Evolutionary conservation across 2,797 vertebrate species (phyloP).

Genomic region (Dendrocincla tyrannina): DNA sequence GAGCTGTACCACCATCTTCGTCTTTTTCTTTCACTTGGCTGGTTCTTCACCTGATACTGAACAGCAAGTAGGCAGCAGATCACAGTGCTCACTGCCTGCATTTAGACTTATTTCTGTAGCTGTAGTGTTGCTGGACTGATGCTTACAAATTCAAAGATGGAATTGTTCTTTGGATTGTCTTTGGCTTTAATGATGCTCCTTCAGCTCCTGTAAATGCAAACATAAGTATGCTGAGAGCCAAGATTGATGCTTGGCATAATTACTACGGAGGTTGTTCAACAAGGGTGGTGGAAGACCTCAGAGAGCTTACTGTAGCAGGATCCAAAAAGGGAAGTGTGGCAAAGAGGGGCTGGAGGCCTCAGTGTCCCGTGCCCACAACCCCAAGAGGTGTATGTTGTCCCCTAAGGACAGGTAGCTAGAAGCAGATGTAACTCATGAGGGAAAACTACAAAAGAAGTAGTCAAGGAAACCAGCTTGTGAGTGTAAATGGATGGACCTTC

Average conservation of each 20-base stretch:
- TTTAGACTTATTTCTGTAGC: background rate
- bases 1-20: background rate
- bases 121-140: background rate
- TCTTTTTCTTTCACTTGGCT: background rate
- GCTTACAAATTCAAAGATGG: background rate
- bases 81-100: background rate
- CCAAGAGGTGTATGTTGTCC: background rate
- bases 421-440: background rate
- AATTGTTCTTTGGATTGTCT: background rate
- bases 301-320: background rate
- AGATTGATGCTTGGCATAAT: background rate
- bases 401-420: background rate
- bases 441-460: background rate
- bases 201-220: background rate
- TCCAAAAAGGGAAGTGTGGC: background rate
- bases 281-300: background rate
- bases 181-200: background rate
- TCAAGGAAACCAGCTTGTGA: background rate
- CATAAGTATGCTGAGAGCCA: background rate
- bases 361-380: background rate
- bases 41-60: background rate
- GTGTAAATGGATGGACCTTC: background rate
- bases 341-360: background rate
- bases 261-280: background rate
- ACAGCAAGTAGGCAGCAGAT: background rate